phyloP scores from a whole-genome alignment of 2,888 invertebrate species.

The Hesperia comma region DNA sequence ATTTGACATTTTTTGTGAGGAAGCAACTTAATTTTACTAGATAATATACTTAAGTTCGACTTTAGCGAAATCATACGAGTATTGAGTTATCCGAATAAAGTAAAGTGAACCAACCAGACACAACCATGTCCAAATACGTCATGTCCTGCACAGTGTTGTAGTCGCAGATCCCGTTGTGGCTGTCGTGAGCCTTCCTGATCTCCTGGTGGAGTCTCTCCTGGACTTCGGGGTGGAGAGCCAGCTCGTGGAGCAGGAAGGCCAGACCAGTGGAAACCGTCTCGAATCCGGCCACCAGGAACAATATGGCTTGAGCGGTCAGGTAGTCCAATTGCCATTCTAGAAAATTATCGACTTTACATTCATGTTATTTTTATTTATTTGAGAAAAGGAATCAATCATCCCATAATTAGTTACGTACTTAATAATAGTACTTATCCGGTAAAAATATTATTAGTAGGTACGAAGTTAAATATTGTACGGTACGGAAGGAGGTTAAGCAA shows the following conservation, averaged over 20 bases:
- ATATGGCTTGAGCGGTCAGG: conserved; percentile 73
- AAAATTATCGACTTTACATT: conserved; percentile 28
- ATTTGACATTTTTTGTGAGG: too few relatives aligned
- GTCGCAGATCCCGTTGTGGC: conserved; percentile 69
- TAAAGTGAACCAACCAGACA: conserved; percentile 80
- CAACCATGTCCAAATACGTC: conserved; percentile 85
- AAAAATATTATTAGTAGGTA: too few relatives aligned
- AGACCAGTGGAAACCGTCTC: conserved; percentile 75
- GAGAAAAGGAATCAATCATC: too few relatives aligned
- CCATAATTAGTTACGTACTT: too few relatives aligned
- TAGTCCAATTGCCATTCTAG: conserved; percentile 70
- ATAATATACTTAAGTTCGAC: too few relatives aligned
- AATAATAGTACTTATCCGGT: too few relatives aligned
- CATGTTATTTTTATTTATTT: too few relatives aligned
- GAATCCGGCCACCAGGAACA: conserved; percentile 84
- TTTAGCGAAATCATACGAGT: too few relatives aligned
- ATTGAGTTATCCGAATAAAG: not conserved
- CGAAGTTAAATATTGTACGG: too few relatives aligned
- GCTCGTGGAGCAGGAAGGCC: conserved; percentile 81
- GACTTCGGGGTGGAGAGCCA: conserved; percentile 83
- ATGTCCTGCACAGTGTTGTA: conserved; percentile 81
- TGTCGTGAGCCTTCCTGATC: conserved; percentile 72
- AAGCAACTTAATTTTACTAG: too few relatives aligned
- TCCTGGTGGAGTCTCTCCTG: conserved; percentile 82
- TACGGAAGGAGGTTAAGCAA: too few relatives aligned